phyloP scores from a whole-genome alignment of 2,888 invertebrate genomes.

The Acanthosepion pharaonis region DNA sequence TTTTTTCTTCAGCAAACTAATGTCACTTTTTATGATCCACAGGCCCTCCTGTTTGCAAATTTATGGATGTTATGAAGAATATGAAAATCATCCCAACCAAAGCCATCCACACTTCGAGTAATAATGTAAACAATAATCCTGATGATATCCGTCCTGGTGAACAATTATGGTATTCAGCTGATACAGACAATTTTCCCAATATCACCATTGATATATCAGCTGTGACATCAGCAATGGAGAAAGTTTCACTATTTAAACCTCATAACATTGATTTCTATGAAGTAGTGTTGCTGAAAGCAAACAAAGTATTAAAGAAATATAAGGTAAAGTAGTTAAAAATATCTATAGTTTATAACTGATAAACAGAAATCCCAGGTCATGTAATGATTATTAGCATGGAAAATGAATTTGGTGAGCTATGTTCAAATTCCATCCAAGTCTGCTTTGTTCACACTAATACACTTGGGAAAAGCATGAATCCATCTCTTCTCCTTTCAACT shows the following conservation, averaged over 20 bases:
- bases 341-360: too few relatives aligned
- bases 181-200: background rate
- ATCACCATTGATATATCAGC: conserved; percentile 43
- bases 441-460: too few relatives aligned
- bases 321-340: background rate
- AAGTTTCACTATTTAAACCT: background rate
- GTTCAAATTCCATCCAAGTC: too few relatives aligned
- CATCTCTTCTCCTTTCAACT: too few relatives aligned
- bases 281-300: background rate
- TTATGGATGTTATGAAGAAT: conserved; percentile 24
- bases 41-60: conserved; percentile 35
- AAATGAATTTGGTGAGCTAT: too few relatives aligned
- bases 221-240: conserved; percentile 34
- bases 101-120: conserved; percentile 12
- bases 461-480: too few relatives aligned
- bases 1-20: too few relatives aligned
- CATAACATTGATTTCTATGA: conserved; percentile 38
- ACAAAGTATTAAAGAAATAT: conserved; percentile 36
- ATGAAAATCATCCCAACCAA: background rate
- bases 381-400: too few relatives aligned
- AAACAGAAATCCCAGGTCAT: too few relatives aligned
- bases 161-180: conserved; percentile 36
- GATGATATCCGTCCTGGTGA: conserved; percentile 17
- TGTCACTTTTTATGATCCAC: background rate
- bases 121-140: conserved; percentile 33